Percentiles rank a stretch among this genome's conserved stretches.
These are phyloP conservation scores for Cosmia pyralina DNA, from an alignment of 2,888 invertebrate genomes.

Conservation along the genomic window DNA sequence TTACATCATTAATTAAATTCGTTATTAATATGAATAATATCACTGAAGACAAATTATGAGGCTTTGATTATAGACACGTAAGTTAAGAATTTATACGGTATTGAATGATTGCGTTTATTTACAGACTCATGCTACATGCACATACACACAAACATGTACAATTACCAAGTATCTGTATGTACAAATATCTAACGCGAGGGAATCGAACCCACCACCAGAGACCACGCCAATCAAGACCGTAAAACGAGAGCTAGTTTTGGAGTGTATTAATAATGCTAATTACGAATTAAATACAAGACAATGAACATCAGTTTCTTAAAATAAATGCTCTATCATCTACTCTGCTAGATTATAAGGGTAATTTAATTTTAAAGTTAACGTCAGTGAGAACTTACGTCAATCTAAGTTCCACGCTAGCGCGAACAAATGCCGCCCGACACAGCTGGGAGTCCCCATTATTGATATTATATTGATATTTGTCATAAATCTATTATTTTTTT, in stretches of 20 bases:
- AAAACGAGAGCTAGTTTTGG: conserved; percentile 4
- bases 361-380: conserved; percentile 14
- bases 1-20: conserved; percentile 24
- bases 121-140: conserved; percentile 23
- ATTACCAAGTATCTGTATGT: neutral
- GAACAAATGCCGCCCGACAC: conserved; percentile 17
- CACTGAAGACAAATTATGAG: neutral
- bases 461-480: conserved; percentile 24
- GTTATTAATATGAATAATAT: conserved; percentile 11
- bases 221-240: neutral
- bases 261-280: neutral
- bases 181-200: conserved; percentile 14
- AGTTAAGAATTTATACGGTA: neutral
- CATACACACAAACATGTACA: conserved; percentile 5
- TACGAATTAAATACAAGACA: conserved; percentile 26
- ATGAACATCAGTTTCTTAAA: conserved; percentile 33
- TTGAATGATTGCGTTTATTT: conserved; percentile 14
- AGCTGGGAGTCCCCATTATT: conserved; percentile 31
- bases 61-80: conserved; percentile 14
- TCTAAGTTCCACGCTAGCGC: conserved; percentile 25
- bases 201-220: conserved; percentile 14
- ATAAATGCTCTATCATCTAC: conserved; percentile 34
- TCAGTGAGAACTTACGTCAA: conserved; percentile 47
- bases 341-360: conserved; percentile 10
- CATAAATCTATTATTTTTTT: conserved; percentile 24